A percentile compares a stretch with the other conserved stretches of the same genome.
These are phyloP conservation scores for Drosophila bipectinata DNA, from an alignment of 1,140 invertebrate species.

Conservation along the genomic window DNA sequence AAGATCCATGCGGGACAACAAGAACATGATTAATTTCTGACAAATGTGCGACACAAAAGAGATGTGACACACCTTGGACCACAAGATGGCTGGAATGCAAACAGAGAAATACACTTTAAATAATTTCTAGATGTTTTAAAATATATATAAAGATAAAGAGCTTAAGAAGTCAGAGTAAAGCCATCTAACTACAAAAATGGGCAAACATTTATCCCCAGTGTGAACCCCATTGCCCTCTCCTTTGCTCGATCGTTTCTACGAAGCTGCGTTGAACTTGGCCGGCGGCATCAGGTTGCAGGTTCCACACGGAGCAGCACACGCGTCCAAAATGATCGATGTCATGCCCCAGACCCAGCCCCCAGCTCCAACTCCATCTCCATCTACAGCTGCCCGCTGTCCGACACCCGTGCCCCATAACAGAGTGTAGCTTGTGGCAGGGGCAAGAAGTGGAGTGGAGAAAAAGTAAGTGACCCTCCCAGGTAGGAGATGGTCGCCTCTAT, in stretches of 20 bases:
- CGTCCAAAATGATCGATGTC: constrained; percentile 74
- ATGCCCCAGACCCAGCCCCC: constrained; percentile 36
- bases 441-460: background rate
- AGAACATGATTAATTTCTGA: constrained; percentile 83
- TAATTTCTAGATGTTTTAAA: background rate
- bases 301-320: constrained; percentile 65
- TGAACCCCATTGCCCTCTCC: background rate
- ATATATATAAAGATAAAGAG: background rate
- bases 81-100: constrained; percentile 69
- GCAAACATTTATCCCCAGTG: background rate
- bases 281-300: constrained; percentile 72
- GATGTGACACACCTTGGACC: constrained; percentile 78
- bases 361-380: too few species aligned
- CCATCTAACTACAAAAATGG: background rate
- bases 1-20: constrained; percentile 56
- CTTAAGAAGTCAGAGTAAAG: too few species aligned
- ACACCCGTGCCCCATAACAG: constrained; percentile 2
- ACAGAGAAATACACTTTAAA: constrained; percentile 16
- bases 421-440: background rate
- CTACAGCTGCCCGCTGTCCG: constrained; percentile 1
- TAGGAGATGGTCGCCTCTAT: constrained; percentile 41
- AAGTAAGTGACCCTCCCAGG: constrained; percentile 32
- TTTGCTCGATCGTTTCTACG: constrained; percentile 32
- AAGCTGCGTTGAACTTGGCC: constrained; percentile 60
- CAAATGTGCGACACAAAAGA: constrained; percentile 82